These are phyloP conservation scores for Pandemis cinnamomeana DNA, from an alignment of 2,888 invertebrate species.

Conservation along the genomic window DNA sequence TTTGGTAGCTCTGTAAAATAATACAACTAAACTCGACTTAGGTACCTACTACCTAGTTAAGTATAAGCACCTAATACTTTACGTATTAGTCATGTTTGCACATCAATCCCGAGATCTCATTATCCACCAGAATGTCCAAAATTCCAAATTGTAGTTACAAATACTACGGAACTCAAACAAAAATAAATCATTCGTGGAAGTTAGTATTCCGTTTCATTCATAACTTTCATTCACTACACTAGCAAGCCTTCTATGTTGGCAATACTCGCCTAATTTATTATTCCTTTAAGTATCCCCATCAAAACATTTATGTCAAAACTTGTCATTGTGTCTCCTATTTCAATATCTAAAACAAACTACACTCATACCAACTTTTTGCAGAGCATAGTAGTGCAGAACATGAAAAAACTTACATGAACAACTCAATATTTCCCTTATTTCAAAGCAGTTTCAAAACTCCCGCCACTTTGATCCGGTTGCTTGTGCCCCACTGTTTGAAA, in stretches of 20 bases:
- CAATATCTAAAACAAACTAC: background rate
- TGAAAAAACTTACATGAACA: background rate
- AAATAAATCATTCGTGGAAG: slow-evolving; percentile 25
- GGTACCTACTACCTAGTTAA: no score
- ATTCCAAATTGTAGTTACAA: no score
- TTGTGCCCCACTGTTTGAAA: slow-evolving; percentile 63
- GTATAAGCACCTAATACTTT: no score
- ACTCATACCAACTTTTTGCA: background rate
- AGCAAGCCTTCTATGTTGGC: slow-evolving; percentile 32
- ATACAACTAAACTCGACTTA: no score
- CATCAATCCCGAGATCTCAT: no score
- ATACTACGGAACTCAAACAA: slow-evolving; percentile 24
- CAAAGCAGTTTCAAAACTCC: slow-evolving; percentile 58
- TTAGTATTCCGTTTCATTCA: slow-evolving; percentile 30
- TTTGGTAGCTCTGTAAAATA: no score
- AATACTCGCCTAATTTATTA: slow-evolving; percentile 35
- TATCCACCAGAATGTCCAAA: no score
- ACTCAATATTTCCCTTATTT: background rate
- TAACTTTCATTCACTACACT: slow-evolving; percentile 32
- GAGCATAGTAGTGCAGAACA: background rate
- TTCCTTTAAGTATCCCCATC: slow-evolving; percentile 22
- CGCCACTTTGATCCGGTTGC: slow-evolving; percentile 56
- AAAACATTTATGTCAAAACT: background rate
- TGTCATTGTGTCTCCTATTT: background rate
- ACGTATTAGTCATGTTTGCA: no score